Evolutionary conservation across 2,888 invertebrate species (phyloP), one percentile per base, ranked within the genome.

Genomic region (Eilema griseolum): DNA sequence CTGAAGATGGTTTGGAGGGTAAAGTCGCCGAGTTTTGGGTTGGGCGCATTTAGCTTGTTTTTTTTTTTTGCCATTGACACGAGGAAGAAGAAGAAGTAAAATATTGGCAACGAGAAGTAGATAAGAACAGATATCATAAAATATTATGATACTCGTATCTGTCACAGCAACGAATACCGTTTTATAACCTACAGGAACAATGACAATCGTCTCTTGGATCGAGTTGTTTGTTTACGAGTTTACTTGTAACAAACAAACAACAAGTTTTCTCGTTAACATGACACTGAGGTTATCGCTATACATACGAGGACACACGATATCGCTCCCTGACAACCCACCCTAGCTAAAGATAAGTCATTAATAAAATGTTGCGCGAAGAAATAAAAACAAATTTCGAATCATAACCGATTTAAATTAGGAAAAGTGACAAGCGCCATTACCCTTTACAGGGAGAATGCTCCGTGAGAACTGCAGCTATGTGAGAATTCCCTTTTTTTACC

Each of bases 241-340:
- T 37, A 24, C 37, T 26, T 20, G n/a, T 33, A 59, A 66, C 70
- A 70, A 66, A 69, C 64, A 69, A 61, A 66, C 66, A 70, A 26
- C 52, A 70, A 70, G 33, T 66, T 70, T 66, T 66, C 70, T 70
- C 70, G 66, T 70, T 70, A 66, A 66, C 70, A 70, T 62, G 56
- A 70, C 57, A 70, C 65, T 56, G 61, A 37, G 60, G 31, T 64
- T 33, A 24, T 61, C 46, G 33, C 56, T 16, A 23, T 5, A 62
- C 66, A 56, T 33, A 52, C 52, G 52, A n/a, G 52, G 1, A 64
- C 26, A 31, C 24, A 61, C 60, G 41, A 37, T 65, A 24, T 23
- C 26, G 24, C 41, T 57, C 11, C 59, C 57, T 46, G 24, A 11
- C 16, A 59, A 66, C 23, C 31, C 31, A 20, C 23, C 11, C 23